These are phyloP conservation scores for Lithophane semibrunnea DNA, from an alignment of 2,888 invertebrate genomes.

Conservation along the genomic window DNA sequence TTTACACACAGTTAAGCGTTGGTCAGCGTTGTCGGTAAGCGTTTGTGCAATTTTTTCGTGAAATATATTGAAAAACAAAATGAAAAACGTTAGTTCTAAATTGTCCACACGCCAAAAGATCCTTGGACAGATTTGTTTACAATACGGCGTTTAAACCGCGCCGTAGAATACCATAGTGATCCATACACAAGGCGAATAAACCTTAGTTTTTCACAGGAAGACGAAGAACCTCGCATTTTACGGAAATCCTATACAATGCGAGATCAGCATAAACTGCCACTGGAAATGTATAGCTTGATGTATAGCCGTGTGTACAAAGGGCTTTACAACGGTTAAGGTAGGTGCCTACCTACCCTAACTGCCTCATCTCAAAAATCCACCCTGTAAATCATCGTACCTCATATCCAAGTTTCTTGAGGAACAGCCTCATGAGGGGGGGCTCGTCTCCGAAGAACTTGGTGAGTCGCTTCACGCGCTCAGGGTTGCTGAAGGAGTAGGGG, in stretches of 20 bases:
- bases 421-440: conserved; percentile 96
- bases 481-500: conserved; percentile 95
- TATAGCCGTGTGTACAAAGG: too few species aligned
- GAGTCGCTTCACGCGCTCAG: conserved; percentile 95
- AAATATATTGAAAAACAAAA: background rate
- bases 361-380: background rate
- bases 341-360: too few species aligned
- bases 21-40: background rate
- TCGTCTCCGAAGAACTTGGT: conserved; percentile 98
- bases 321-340: background rate
- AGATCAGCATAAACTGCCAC: too few species aligned
- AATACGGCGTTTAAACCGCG: too few species aligned
- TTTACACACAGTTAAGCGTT: too few species aligned
- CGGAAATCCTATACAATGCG: too few species aligned
- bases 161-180: too few species aligned
- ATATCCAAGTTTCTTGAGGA: conserved; percentile 97
- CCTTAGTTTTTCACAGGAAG: too few species aligned
- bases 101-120: background rate
- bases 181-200: too few species aligned
- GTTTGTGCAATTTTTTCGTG: background rate
- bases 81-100: background rate
- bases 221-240: too few species aligned
- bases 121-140: too few species aligned
- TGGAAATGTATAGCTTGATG: too few species aligned
- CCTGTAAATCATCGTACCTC: conserved; percentile 91